Conservation (phyloP, 2,797 vertebrate genomes). For the Sternotherus odoratus region DNA sequence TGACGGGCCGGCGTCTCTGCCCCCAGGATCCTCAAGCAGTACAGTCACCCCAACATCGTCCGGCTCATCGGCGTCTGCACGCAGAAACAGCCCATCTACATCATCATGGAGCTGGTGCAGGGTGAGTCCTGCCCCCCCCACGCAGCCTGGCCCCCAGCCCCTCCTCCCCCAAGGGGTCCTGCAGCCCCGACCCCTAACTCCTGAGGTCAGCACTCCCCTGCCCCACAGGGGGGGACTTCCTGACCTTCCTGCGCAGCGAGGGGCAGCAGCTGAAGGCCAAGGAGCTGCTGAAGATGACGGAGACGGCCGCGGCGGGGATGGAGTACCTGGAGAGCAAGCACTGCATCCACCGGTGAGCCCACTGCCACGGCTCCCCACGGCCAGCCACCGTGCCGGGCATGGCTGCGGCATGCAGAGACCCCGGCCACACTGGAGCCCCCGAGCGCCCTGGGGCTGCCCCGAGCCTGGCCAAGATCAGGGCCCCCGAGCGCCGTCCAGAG, state of each 20-base stretch:
- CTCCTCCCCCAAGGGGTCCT: too few relatives aligned
- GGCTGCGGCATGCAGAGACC: neutral
- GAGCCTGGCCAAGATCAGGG: too few relatives aligned
- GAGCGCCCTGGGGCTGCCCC: too few relatives aligned
- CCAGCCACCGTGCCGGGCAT: neutral
- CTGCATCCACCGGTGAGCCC: constrained; percentile 94
- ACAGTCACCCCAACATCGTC: constrained; percentile 95
- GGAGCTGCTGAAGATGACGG: constrained; percentile 90
- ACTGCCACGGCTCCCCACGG: neutral
- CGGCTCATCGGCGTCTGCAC: constrained; percentile 95
- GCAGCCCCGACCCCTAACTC: too few relatives aligned
- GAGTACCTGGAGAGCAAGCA: constrained; percentile 94
- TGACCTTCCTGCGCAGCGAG: constrained; percentile 90
- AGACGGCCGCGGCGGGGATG: constrained; percentile 93
- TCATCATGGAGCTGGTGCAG: constrained; percentile 96
- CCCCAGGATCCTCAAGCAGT: constrained; percentile 95
- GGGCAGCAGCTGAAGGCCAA: constrained; percentile 83
- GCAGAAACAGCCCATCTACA: constrained; percentile 97
- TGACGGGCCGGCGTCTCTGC: neutral
- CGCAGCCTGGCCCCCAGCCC: rapidly evolving
- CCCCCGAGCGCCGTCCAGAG: too few relatives aligned
- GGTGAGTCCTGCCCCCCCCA: constrained; percentile 72
- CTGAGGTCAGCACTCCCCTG: rapidly evolving
- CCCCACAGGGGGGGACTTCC: constrained; percentile 92
- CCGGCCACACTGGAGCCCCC: too few relatives aligned